Percentiles rank a stretch among this genome's conserved stretches.
These are phyloP conservation scores for Etheostoma cragini DNA, from an alignment of 2,113 vertebrate genomes.

Conservation along the genomic window DNA sequence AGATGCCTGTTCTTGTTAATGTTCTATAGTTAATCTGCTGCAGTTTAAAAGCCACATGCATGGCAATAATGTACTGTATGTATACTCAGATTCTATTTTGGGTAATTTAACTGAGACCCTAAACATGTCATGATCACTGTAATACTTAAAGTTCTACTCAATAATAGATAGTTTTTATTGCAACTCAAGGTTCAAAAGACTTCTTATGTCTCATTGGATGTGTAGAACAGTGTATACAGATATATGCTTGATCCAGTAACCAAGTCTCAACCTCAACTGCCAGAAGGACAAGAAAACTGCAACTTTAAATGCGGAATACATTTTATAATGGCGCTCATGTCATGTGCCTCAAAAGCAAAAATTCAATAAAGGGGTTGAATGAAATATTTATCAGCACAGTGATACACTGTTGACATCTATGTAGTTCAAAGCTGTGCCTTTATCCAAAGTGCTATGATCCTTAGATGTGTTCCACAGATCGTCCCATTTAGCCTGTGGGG, in stretches of 20 bases:
- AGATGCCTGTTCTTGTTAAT: background rate
- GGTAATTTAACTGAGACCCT: background rate
- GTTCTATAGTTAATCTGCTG: background rate
- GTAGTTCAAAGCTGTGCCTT: slow-evolving; percentile 9
- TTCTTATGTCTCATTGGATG: background rate
- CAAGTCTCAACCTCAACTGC: background rate
- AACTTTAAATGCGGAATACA: background rate
- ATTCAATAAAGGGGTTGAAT: slow-evolving; percentile 6
- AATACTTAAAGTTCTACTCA: background rate
- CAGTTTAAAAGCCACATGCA: background rate
- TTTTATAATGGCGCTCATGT: background rate
- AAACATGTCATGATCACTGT: background rate
- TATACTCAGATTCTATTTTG: background rate
- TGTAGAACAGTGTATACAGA: background rate
- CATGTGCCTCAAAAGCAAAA: background rate
- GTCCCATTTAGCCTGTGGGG: background rate
- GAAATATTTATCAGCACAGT: slow-evolving; percentile 16
- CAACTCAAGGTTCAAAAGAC: background rate
- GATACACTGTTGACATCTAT: background rate
- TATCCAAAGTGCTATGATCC: slow-evolving; percentile 3
- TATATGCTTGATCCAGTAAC: background rate
- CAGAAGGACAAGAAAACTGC: background rate
- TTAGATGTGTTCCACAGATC: slow-evolving; percentile 11
- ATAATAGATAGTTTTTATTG: background rate
- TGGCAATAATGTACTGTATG: too few species aligned